phyloP scores from a whole-genome alignment of 2,797 vertebrate species.

The Xenops minutus region DNA sequence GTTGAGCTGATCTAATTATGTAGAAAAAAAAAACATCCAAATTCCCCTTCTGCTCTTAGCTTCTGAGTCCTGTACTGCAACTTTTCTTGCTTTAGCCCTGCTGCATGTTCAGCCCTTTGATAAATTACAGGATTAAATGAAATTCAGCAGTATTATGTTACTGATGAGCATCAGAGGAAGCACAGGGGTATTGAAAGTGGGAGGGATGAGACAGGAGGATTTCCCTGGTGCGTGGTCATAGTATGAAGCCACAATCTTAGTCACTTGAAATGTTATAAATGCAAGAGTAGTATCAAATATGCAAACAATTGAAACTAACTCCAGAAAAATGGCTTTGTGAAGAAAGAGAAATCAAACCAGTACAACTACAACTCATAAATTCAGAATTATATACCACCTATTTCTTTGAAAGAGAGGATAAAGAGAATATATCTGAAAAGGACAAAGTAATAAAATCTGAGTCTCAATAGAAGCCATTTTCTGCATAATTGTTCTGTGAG shows the following conservation, averaged over 20 bases:
- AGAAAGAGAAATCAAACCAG: background rate
- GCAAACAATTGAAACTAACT: background rate
- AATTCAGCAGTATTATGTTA: background rate
- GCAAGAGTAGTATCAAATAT: background rate
- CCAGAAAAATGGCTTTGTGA: background rate
- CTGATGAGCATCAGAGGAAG: background rate
- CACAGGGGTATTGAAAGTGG: background rate
- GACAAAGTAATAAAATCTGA: background rate
- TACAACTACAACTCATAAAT: rapidly evolving
- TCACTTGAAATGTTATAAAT: background rate
- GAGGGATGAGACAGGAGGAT: background rate
- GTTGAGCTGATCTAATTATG: background rate
- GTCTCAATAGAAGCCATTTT: background rate
- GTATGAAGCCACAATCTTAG: background rate
- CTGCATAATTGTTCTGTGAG: background rate
- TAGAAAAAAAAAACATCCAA: background rate
- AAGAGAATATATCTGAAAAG: background rate
- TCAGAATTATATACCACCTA: background rate
- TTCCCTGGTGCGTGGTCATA: rapidly evolving
- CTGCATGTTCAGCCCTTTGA: background rate
- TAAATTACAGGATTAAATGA: background rate
- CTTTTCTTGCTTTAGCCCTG: background rate
- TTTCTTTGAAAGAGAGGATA: background rate
- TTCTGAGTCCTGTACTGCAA: background rate
- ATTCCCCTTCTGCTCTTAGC: background rate